phyloP scores from a whole-genome alignment of 2,113 vertebrate genomes.

The Montifringilla adamsi region DNA sequence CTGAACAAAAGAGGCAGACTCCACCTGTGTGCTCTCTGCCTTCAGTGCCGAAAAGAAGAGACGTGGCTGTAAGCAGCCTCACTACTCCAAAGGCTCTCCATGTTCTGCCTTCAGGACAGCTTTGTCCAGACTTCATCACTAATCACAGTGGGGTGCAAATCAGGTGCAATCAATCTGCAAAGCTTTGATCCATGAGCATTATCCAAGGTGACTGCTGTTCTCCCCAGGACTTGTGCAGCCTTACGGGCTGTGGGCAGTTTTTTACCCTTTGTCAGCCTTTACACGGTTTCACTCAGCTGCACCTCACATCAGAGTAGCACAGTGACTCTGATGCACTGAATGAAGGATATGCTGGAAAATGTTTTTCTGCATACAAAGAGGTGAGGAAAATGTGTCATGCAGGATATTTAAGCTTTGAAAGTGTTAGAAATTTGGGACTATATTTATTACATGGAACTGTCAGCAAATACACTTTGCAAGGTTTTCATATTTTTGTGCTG shows the following conservation, averaged over 20 bases:
- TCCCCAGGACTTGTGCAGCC: neutral
- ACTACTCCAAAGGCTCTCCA: neutral
- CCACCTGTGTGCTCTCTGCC: neutral
- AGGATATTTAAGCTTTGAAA: neutral
- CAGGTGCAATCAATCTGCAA: neutral
- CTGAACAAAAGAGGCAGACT: neutral
- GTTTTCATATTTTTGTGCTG: neutral
- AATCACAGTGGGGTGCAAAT: neutral
- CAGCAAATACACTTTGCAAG: neutral
- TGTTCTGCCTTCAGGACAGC: neutral
- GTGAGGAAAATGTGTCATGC: neutral
- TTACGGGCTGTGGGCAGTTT: neutral
- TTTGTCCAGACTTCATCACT: neutral
- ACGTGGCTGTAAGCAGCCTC: accelerated
- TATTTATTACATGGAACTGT: neutral
- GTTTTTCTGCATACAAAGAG: neutral
- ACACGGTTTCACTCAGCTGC: neutral
- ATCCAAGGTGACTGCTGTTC: neutral
- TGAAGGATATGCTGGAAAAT: neutral
- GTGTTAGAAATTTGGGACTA: neutral
- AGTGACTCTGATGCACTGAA: neutral
- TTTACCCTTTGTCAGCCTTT: neutral
- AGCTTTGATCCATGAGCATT: neutral
- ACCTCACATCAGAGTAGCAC: accelerated
- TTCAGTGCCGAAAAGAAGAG: neutral